phyloP scores from a whole-genome alignment of 2,888 invertebrate genomes.

The Melanophora roralis region DNA sequence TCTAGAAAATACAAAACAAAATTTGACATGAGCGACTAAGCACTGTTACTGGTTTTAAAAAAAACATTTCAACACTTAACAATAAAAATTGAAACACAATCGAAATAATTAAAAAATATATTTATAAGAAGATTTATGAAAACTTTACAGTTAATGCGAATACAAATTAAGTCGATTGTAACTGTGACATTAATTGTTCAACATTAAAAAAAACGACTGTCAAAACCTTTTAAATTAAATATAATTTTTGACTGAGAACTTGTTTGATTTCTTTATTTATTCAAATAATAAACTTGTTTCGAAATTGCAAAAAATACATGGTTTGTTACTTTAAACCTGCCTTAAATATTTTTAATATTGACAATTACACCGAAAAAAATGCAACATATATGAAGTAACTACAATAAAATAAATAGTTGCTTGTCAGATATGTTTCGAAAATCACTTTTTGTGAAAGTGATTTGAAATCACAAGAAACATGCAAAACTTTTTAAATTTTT shows the following conservation, averaged over 20 bases:
- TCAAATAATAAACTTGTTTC: not conserved
- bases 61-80: conserved; percentile 33
- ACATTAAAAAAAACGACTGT: not conserved
- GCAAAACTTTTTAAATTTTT: no score
- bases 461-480: no score
- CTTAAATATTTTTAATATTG: not conserved
- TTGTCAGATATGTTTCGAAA: no score
- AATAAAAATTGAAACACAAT: not conserved
- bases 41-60: no score
- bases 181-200: not conserved
- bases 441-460: no score
- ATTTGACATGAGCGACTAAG: no score
- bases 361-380: no score
- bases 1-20: no score
- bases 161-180: not conserved
- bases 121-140: not conserved
- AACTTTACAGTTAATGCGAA: not conserved
- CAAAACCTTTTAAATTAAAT: not conserved
- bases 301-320: not conserved
- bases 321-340: not conserved
- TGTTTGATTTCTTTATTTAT: not conserved
- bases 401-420: no score
- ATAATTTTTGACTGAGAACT: not conserved
- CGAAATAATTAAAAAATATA: not conserved
- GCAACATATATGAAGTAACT: no score